Evolutionary conservation across 2,797 vertebrate genomes (phyloP), one percentile per base, ranked within the genome.

Genomic region (Sylvia borin): DNA sequence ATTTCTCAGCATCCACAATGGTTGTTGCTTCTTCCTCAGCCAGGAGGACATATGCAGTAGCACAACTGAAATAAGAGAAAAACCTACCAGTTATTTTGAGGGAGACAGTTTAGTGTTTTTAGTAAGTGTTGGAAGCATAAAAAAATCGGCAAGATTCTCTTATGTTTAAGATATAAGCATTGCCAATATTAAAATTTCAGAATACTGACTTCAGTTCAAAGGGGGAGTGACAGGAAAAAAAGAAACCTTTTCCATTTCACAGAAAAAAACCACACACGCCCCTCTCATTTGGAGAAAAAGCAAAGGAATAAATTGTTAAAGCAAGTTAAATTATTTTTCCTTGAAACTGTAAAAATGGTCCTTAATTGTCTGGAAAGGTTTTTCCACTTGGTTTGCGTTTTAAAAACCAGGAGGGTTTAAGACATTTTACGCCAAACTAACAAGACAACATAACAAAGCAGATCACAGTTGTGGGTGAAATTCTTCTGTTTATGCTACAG

Each of bases 11-110:
- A 97, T 99, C 99, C 94, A 98, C 98, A 93, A 99, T 99, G 40
- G 99, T 99, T 55, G 98, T 99, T 75, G 99, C 99, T 97, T 99
- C 99, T 97, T 99, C 99, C 91, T 99, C 99, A 51, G 99, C 99
- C 85, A 99, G 97, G 5, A 99, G 99, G 65, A 99, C 99, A 26
- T 99, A 99, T 0, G 99, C 99, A 75, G 99, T 99, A 74, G 99
- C 99, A 97, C 99, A 99, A 42, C 98, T 98, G 94, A 42, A 81
- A 91, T 26, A 74, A 84, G 70, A 86, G 60, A 70, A 85, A 83
- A 27, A 1, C 0, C n/a, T 9, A 47, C n/a, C 22, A 14, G 24
- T 58, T 48, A 58, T 27, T 65, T 40, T 36, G 21, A 92, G 19
- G 6, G 47, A 83, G 15, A 40, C 42, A 38, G 20, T 22, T 77